These are phyloP conservation scores for Drosophila anceps DNA, from an alignment of 2,888 invertebrate species.

Conservation along the genomic window DNA sequence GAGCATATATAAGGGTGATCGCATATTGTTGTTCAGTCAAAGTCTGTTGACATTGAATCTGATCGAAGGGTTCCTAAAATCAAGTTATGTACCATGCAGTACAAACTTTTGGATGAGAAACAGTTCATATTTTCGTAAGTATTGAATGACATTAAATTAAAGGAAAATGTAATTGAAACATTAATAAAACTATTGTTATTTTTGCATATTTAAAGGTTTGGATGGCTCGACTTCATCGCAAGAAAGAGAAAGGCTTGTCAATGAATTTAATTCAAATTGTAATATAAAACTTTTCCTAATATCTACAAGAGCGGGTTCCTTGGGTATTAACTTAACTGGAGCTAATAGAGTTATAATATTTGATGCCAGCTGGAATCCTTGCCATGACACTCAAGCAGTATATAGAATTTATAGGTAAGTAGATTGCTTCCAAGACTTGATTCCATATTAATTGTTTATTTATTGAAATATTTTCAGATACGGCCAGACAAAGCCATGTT, in stretches of 20 bases:
- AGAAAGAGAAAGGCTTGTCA: slow-evolving; percentile 97
- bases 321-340: slow-evolving; percentile 98
- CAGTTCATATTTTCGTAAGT: slow-evolving; percentile 95
- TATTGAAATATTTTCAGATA: slow-evolving; percentile 86
- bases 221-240: slow-evolving; percentile 98
- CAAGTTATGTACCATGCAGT: slow-evolving; percentile 89
- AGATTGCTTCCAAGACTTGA: not conserved
- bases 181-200: not conserved
- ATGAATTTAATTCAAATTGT: slow-evolving; percentile 96
- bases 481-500: slow-evolving; percentile 97
- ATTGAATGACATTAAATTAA: slow-evolving; percentile 3
- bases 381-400: slow-evolving; percentile 99
- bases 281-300: slow-evolving; percentile 96
- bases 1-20: slow-evolving; percentile 94
- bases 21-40: slow-evolving; percentile 97
- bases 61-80: slow-evolving; percentile 96
- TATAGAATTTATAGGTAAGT: slow-evolving; percentile 93
- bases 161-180: not conserved
- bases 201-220: slow-evolving; percentile 87
- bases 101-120: slow-evolving; percentile 93
- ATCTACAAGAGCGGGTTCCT: slow-evolving; percentile 97
- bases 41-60: slow-evolving; percentile 97
- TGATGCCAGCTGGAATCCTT: slow-evolving; percentile 99
- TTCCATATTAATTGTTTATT: not conserved
- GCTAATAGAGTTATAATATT: slow-evolving; percentile 99